Base-by-base conservation (phyloP, 64 coral and sea anemone genomes). In the Orbicella faveolata region DNA sequence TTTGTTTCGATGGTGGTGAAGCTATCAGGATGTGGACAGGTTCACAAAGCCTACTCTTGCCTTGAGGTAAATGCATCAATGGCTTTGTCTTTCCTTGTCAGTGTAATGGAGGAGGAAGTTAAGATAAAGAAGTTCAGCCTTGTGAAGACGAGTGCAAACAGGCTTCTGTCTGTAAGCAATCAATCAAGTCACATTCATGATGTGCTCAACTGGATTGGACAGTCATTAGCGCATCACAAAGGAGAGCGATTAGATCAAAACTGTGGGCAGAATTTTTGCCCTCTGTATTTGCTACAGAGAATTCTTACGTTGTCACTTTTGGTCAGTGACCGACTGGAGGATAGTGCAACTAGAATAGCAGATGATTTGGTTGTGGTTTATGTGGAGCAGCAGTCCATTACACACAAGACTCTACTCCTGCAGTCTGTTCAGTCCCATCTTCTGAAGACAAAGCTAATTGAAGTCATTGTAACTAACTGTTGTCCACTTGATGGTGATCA, bases 381-480 rank as follows among this genome's bases (percentile, higher is more conserved):
- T 39, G 75, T 75, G 37, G 2, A 34, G 2, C 52, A 89, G 8
- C 87, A 20, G 20, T 61, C 63, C 5, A 59, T 89, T 18, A 33
- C 78, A 59, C 34, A 61, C 14, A 94, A 94, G 61, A 63, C 55
- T 69, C 61, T 94, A 6, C 33, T 94, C 21, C 92, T 94, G 9
- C 92, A 94, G 63, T 89, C 92, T 9, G 35, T 68, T 3, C 52
- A 94, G 57, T 94, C 92, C 1, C 92, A 94, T 54, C 30, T 94
- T 20, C 23, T 94, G n/a, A 70, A 73, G 61, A 54, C 39, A 20
- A 83, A 89, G 76, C 76, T 84, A 48, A 83, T 84, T 94, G 80
- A 94, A 72, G 34, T 52, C 37, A 68, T 84, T 18, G 39, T 94
- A 15, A 65, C 41, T 19, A 84, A 80, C 62, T 74, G 92, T 54